Percentiles rank a stretch among this genome's conserved stretches.
These are phyloP conservation scores for Apantesis nais DNA, from an alignment of 2,888 invertebrate species.

Conservation along the genomic window DNA sequence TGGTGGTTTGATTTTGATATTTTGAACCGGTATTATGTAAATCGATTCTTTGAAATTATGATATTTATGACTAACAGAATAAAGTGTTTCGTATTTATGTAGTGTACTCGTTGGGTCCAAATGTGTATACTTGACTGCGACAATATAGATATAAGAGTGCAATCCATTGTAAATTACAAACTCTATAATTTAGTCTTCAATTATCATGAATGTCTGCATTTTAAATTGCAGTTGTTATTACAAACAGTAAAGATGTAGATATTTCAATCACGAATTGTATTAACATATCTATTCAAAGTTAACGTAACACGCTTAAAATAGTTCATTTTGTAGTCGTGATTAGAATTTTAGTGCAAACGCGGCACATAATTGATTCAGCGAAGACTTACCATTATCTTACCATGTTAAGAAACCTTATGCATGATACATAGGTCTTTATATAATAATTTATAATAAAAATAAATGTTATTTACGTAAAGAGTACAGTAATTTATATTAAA, in stretches of 20 bases:
- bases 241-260: background rate
- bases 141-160: background rate
- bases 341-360: background rate
- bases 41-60: no score
- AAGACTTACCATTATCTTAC: background rate
- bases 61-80: no score
- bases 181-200: conserved; percentile 4
- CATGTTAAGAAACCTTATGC: background rate
- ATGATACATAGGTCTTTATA: no score
- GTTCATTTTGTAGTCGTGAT: background rate
- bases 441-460: no score
- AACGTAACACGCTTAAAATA: background rate
- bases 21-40: no score
- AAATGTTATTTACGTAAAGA: no score
- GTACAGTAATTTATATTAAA: no score
- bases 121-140: background rate
- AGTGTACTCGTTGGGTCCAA: no score
- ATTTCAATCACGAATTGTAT: conserved; percentile 8
- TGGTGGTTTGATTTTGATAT: no score
- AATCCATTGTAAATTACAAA: background rate
- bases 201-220: conserved; percentile 5
- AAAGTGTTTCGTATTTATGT: no score
- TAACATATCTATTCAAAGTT: background rate
- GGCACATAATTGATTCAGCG: background rate
- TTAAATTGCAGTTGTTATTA: background rate